Evolutionary conservation across 2,113 vertebrate genomes (phyloP).

Genomic region (Cepphus grylle): DNA sequence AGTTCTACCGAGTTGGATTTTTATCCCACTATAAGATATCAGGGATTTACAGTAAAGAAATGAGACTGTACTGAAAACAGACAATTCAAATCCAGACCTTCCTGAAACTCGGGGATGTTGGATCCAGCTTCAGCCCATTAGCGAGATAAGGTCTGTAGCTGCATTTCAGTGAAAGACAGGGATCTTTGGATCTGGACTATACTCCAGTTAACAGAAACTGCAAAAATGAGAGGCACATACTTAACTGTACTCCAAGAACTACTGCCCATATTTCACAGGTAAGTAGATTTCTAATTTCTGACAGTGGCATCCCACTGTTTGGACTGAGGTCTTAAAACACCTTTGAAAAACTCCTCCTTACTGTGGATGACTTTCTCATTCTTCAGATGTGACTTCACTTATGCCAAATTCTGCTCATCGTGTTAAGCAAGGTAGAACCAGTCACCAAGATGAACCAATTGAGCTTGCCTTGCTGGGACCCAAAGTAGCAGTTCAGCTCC

Average conservation of each 20-base stretch:
- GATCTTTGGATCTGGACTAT: not conserved
- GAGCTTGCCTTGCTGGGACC: not conserved
- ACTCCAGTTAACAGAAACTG: not conserved
- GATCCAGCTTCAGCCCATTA: not conserved
- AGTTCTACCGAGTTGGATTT: not conserved
- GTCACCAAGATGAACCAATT: not conserved
- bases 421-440: not conserved
- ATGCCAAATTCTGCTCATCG: not conserved
- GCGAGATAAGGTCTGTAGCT: not conserved
- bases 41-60: not conserved
- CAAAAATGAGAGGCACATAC: not conserved
- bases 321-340: not conserved
- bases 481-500: not conserved
- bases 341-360: not conserved
- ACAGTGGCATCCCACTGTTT: not conserved
- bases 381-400: not conserved
- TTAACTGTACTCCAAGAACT: not conserved
- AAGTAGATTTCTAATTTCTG: not conserved
- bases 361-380: not conserved
- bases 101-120: not conserved
- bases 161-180: not conserved
- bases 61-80: not conserved
- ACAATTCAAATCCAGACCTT: not conserved
- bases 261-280: not conserved
- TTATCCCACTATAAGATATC: not conserved